Evolutionary conservation across 2,113 vertebrate genomes (phyloP).

Genomic region (Mandrillus leucophaeus): DNA sequence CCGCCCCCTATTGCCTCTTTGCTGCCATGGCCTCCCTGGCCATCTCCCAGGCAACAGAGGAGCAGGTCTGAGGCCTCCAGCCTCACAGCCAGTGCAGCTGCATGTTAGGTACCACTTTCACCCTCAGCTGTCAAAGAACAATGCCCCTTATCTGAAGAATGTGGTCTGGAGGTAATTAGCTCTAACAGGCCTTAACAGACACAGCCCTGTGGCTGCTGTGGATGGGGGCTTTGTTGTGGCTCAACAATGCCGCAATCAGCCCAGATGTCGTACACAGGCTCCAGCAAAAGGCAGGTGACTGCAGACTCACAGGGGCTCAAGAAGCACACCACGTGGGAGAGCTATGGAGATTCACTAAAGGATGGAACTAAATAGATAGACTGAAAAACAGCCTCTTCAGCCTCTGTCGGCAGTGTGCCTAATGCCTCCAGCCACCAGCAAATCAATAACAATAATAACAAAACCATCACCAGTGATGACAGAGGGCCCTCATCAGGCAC

Average conservation of each 20-base stretch:
- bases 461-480: fast-evolving
- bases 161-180: background rate
- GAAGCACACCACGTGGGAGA: fast-evolving
- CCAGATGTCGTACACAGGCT: background rate
- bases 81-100: background rate
- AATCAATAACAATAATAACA: fast-evolving
- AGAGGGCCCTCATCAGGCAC: background rate
- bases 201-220: fast-evolving
- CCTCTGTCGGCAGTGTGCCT: fast-evolving
- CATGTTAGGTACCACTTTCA: fast-evolving
- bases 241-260: fast-evolving
- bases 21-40: background rate
- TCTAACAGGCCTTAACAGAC: background rate
- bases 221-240: fast-evolving
- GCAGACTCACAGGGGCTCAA: fast-evolving
- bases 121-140: background rate
- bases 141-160: background rate
- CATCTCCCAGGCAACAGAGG: background rate
- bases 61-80: fast-evolving
- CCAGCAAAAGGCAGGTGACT: fast-evolving
- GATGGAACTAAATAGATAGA: fast-evolving
- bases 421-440: fast-evolving
- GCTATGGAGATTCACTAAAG: background rate
- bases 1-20: fast-evolving
- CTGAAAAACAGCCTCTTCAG: background rate